These are phyloP conservation scores for Dastarcus helophoroides DNA, from an alignment of 2,888 invertebrate genomes.

Conservation along the genomic window DNA sequence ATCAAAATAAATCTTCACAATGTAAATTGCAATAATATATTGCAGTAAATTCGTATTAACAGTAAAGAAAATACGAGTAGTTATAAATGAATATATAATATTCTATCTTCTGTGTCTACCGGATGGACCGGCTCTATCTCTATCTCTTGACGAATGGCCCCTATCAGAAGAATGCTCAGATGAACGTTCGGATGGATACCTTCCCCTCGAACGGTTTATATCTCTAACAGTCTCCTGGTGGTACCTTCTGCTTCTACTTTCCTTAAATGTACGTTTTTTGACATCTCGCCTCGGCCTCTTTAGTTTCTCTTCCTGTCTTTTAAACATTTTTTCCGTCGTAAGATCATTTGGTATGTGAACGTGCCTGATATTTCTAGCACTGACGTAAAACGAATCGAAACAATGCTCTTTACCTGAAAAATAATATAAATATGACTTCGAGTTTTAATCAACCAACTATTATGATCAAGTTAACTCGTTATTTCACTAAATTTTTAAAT, in stretches of 20 bases:
- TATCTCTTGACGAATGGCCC: background rate
- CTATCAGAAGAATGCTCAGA: too few species aligned
- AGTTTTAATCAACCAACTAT: too few species aligned
- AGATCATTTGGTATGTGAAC: slow-evolving; percentile 50
- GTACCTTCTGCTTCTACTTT: slow-evolving; percentile 39
- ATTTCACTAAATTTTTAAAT: too few species aligned
- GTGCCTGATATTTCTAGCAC: slow-evolving; percentile 53
- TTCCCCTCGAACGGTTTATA: too few species aligned
- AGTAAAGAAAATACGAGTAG: background rate
- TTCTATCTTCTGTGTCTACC: background rate
- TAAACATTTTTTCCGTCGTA: slow-evolving; percentile 20
- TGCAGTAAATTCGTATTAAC: too few species aligned
- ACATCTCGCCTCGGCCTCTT: slow-evolving; percentile 7
- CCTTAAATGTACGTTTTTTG: slow-evolving; percentile 40
- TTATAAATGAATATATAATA: slow-evolving; percentile 1
- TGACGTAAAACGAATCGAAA: slow-evolving; percentile 53
- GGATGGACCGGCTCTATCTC: too few species aligned
- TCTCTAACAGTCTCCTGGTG: slow-evolving; percentile 37
- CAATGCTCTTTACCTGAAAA: slow-evolving; percentile 38
- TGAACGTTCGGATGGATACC: too few species aligned
- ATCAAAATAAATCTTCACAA: too few species aligned
- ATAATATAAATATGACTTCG: too few species aligned
- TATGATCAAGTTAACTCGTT: too few species aligned
- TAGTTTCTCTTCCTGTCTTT: slow-evolving; percentile 16
- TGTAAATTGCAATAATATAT: too few species aligned